Evolutionary conservation across 2,113 vertebrate genomes (phyloP).

Genomic region (Suricata suricatta): DNA sequence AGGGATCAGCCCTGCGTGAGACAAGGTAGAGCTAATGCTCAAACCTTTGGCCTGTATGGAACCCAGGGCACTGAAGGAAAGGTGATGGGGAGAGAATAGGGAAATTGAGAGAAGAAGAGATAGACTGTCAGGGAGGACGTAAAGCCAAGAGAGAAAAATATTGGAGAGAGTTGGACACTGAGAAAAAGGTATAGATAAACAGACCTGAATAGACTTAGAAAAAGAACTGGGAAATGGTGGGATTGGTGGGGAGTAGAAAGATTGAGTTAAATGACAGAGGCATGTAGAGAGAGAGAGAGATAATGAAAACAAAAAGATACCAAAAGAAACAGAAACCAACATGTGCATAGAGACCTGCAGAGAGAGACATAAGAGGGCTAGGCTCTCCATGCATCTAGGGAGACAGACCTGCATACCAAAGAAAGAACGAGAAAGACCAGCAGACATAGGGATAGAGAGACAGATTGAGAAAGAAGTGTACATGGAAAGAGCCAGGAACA

Average conservation of each 20-base stretch:
- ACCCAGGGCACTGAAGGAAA: not conserved
- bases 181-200: not conserved
- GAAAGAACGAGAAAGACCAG: not conserved
- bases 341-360: not conserved
- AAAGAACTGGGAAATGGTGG: constrained; percentile 14
- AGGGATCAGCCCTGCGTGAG: not conserved
- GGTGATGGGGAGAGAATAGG: not conserved
- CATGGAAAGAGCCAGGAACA: not conserved
- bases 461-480: not conserved
- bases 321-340: not conserved
- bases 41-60: constrained; percentile 6
- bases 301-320: not conserved
- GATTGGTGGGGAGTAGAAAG: not conserved
- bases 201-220: not conserved
- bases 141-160: not conserved
- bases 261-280: not conserved
- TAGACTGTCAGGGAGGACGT: not conserved
- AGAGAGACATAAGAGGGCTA: not conserved
- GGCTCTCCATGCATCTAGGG: not conserved
- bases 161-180: not conserved
- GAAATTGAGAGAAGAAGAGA: constrained; percentile 41
- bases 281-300: not conserved
- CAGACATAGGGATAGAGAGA: not conserved
- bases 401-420: not conserved
- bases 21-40: not conserved